Evolutionary conservation across 2,888 invertebrate genomes (phyloP).

Genomic region (Heliconius ethilla): DNA sequence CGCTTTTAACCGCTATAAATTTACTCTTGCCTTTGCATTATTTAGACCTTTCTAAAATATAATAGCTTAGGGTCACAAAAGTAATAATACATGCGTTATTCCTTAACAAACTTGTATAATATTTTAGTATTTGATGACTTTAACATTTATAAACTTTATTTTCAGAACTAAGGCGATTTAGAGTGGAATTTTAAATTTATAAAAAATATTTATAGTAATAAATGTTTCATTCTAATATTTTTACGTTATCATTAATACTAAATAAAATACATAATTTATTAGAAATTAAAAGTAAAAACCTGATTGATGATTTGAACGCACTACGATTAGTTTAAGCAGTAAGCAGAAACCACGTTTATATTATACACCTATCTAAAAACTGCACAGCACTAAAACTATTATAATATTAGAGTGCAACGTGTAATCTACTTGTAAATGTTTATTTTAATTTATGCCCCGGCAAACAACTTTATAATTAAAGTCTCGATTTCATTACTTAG

Average conservation of each 20-base stretch:
- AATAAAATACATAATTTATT: too few species aligned
- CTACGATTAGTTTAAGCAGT: not conserved
- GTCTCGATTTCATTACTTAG: conserved; percentile 72
- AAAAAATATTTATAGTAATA: not conserved
- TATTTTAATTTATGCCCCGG: conserved; percentile 28
- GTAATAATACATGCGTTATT: conserved; percentile 58
- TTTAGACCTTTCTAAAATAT: conserved; percentile 56
- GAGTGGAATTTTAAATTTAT: conserved; percentile 44
- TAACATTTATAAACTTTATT: conserved; percentile 63
- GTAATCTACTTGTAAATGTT: conserved; percentile 14
- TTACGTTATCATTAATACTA: too few species aligned
- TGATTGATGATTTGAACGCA: too few species aligned
- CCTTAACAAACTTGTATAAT: conserved; percentile 56
- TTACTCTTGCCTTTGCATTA: conserved; percentile 54
- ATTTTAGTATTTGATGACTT: conserved; percentile 54
- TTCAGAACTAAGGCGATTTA: conserved; percentile 56
- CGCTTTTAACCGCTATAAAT: conserved; percentile 55
- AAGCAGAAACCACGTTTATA: not conserved
- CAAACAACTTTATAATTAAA: conserved; percentile 67
- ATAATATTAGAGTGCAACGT: conserved; percentile 11
- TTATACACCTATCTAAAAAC: not conserved
- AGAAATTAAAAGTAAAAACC: too few species aligned
- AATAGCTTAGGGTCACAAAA: conserved; percentile 54
- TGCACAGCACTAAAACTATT: not conserved
- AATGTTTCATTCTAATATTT: not conserved